phyloP scores from a whole-genome alignment of 2,113 vertebrate genomes.

The Cryptomyrus ogoouensis region DNA sequence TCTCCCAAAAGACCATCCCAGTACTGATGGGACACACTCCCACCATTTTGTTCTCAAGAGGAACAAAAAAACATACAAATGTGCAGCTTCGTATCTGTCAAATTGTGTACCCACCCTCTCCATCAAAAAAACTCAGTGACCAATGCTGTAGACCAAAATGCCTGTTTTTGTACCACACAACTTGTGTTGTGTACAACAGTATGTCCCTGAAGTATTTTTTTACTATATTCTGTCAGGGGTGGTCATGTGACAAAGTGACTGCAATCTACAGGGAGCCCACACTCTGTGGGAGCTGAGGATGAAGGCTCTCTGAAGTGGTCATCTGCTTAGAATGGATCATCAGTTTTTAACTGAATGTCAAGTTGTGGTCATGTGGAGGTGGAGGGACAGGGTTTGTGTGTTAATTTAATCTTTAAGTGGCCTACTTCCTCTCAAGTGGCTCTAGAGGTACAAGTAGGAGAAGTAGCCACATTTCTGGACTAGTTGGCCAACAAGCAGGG shows the following conservation, averaged over 20 bases:
- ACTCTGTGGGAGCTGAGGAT: neutral
- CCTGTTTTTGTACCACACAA: neutral
- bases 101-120: neutral
- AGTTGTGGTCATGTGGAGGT: neutral
- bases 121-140: neutral
- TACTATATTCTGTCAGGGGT: neutral
- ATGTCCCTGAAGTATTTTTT: neutral
- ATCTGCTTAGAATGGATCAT: neutral
- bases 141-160: neutral
- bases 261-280: neutral
- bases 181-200: too few relatives aligned
- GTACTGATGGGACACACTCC: neutral
- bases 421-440: slow-evolving; percentile 35
- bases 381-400: neutral
- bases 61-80: neutral
- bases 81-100: neutral
- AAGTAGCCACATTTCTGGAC: neutral
- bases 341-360: neutral
- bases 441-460: slow-evolving; percentile 7
- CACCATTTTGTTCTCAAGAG: neutral
- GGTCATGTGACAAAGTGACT: neutral
- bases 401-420: slow-evolving; percentile 27
- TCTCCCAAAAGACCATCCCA: neutral
- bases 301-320: neutral
- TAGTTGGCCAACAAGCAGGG: neutral